Evolutionary conservation across 2,888 invertebrate species (phyloP).

Genomic region (Asteroscopus sphinx): DNA sequence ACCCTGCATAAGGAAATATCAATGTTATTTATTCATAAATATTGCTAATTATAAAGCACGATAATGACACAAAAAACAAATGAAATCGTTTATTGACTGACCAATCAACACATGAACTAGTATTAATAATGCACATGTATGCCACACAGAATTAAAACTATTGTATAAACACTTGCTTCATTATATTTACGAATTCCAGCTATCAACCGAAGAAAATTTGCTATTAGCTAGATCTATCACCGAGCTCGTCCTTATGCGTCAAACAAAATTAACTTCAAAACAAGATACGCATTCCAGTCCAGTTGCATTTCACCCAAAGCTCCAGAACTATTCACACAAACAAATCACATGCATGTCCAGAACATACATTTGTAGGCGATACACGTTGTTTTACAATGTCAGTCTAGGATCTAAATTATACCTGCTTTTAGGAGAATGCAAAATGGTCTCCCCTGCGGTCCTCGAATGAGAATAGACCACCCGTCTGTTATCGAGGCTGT

Average conservation of each 20-base stretch:
- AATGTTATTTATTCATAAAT: conserved; percentile 6
- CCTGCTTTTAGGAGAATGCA: conserved; percentile 5
- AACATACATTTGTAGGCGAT: conserved; percentile 22
- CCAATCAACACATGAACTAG: conserved; percentile 7
- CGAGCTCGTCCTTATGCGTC: too few species aligned
- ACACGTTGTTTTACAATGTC: conserved; percentile 10
- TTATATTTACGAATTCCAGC: too few species aligned
- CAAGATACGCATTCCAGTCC: conserved; percentile 3
- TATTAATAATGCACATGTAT: conserved; percentile 12
- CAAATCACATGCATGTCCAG: conserved; percentile 4
- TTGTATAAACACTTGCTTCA: too few species aligned
- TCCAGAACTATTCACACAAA: conserved; percentile 14
- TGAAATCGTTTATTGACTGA: conserved; percentile 6
- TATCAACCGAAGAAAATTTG: too few species aligned
- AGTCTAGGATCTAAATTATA: conserved; percentile 23
- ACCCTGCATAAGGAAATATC: conserved; percentile 8
- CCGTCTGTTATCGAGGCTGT: background rate
- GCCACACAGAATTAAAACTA: too few species aligned
- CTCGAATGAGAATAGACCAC: background rate
- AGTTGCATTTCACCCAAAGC: conserved; percentile 13
- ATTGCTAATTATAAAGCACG: conserved; percentile 9
- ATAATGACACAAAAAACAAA: conserved; percentile 24
- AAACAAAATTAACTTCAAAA: background rate
- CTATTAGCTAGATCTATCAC: too few species aligned
- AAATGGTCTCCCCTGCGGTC: conserved; percentile 2